Evolutionary conservation across 2,113 vertebrate genomes (phyloP).

Genomic region (Thoracochromis brauschi): DNA sequence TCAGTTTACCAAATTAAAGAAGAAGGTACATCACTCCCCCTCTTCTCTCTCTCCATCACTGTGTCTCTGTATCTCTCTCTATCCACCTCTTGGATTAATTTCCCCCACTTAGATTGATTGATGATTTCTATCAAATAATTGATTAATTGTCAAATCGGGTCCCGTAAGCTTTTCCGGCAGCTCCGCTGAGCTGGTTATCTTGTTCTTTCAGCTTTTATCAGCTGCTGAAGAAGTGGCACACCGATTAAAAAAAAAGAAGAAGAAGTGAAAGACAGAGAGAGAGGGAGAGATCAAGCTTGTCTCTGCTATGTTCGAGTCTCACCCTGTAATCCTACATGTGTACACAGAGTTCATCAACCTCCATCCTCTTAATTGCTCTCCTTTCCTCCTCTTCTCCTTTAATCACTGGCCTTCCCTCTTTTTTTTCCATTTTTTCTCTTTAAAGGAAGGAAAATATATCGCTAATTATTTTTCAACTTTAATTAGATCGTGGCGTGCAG

Average conservation of each 20-base stretch:
- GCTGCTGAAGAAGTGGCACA: constrained; percentile 46
- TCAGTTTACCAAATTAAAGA: constrained; percentile 52
- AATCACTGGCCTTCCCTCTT: constrained; percentile 44
- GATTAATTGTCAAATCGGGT: constrained; percentile 71
- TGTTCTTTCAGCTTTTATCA: constrained; percentile 66
- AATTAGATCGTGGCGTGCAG: constrained; percentile 45
- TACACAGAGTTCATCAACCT: constrained; percentile 62
- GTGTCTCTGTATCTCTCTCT: background rate
- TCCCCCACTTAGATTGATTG: constrained; percentile 66
- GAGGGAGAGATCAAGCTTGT: background rate
- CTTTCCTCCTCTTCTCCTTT: constrained; percentile 42
- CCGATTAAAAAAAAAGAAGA: background rate
- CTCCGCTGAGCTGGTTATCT: constrained; percentile 61
- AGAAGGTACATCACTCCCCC: constrained; percentile 1
- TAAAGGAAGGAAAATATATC: constrained; percentile 37
- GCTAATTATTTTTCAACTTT: constrained; percentile 67
- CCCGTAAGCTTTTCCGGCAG: constrained; percentile 54
- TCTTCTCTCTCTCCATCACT: background rate
- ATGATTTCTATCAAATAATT: constrained; percentile 82
- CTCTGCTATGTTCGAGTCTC: background rate
- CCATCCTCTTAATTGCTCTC: constrained; percentile 58
- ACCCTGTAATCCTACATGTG: constrained; percentile 61
- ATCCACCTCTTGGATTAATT: constrained; percentile 46
- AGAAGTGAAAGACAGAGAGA: background rate
- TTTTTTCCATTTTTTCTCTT: background rate